Evolutionary conservation across 2,113 vertebrate genomes (phyloP), one percentile per base, ranked within the genome.

Genomic region (Manacus vitellinus): DNA sequence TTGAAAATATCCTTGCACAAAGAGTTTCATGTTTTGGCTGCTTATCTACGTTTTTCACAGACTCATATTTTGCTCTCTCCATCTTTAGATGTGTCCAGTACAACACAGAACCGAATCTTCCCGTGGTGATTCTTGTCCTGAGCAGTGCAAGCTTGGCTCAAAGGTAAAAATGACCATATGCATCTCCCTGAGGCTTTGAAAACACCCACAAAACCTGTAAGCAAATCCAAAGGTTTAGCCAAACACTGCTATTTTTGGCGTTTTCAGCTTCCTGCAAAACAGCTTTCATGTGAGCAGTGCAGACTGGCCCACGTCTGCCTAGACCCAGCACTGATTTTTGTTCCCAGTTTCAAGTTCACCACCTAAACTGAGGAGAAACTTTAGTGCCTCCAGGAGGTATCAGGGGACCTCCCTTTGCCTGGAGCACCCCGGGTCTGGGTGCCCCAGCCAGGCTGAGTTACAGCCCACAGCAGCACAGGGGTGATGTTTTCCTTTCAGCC

Each of bases 261-360:
- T 92, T 86, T 90, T 49, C 59, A 65, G 20, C 47, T 78, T 81
- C 72, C 82, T 91, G 56, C 46, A 41, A 61, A 92, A 11, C 43
- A 84, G 10, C 52, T 93, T 92, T 86, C n/a, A 43, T 56, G 74
- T n/a, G 33, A 77, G 63, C 4, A 4, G 82, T 3, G 6, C 59
- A 83, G 75, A 16, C 12, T 74, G 63, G 14, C n/a, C 4, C 0
- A 23, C 19, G 41, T 24, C 78, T 58, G 33, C 33, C 47, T 16
- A 56, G 37, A 21, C 31, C 7, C 68, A 58, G 17, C 33, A 8
- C 23, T 51, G 9, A 5, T 22, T 84, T 65, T 62, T 88, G 23
- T 33, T 31, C 37, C 52, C 22, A 19, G 24, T 27, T 73, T 63
- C 22, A 56, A 85, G 76, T 31, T 66, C 18, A 25, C 5, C 23